Evolutionary conservation across 2,888 invertebrate species (phyloP), one percentile per base, ranked within the genome.

Genomic region (Platycnemis pennipes): DNA sequence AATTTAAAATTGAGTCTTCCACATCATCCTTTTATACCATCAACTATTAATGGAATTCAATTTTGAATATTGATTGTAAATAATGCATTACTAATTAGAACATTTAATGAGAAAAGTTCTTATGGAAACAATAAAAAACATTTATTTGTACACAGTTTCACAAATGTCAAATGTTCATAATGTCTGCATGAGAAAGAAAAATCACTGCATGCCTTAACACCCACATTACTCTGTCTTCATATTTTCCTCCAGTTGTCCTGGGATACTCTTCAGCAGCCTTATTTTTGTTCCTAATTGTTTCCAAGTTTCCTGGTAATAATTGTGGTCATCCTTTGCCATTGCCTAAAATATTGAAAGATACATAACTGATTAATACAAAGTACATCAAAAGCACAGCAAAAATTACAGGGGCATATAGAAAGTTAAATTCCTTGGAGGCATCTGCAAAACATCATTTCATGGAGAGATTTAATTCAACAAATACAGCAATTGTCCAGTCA

Each of bases 281-380:
- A 99, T 98, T 97, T 99, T 99, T 87, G 98, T 97, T 94, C 98
- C 96, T 46, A 99, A 97, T 96, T 99, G 99, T 96, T 98, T 98
- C 98, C 99, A 98, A 16, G 99, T 99, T 96, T 98, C 98, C 96
- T 99, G 99, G 96, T 98, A 98, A 95, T 98, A 98, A 96, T 99
- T 99, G 95, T 98, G 98, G 94, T 97, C 97, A 96, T 99, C 99
- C 95, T 97, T 97, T 44, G 98, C 98, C 99, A 99, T 99, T 8
- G 98, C 98, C 97, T 97, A 95, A 31, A 96, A 96, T 95, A 95
- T 95, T 94, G 94, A 94, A 42, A 95, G 49, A 56, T 69, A 45
- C 94, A 49, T 88, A 44, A n/a, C n/a, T 95, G 85, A 94, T 94
- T 46, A 94, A 31, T n/a, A 94, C 91, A 94, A 56, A 77, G 11